These are phyloP conservation scores for Epicauta chinensis DNA, from an alignment of 1,140 invertebrate species.

Conservation along the genomic window DNA sequence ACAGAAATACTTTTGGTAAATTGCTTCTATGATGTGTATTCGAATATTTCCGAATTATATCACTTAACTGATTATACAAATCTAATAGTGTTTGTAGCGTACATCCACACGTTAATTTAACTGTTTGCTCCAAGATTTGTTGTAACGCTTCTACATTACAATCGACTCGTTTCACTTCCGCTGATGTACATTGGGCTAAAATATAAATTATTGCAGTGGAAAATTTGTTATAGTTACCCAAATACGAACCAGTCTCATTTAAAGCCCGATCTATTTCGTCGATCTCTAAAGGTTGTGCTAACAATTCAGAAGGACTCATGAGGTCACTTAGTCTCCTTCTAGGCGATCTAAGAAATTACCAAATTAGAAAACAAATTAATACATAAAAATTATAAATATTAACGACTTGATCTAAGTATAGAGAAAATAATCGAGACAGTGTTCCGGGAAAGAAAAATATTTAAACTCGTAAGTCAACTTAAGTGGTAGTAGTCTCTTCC, in stretches of 20 bases:
- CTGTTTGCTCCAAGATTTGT: constrained; percentile 49
- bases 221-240: not conserved
- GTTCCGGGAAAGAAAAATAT: too few species aligned
- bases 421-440: too few species aligned
- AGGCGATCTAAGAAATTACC: constrained; percentile 24
- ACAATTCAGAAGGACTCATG: constrained; percentile 37
- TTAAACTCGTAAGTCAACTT: too few species aligned
- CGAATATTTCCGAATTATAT: constrained; percentile 49
- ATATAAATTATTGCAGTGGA: not conserved
- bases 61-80: constrained; percentile 53
- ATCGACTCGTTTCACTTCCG: not conserved
- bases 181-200: not conserved
- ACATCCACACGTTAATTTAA: constrained; percentile 48
- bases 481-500: too few species aligned
- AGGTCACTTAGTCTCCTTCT: constrained; percentile 31
- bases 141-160: constrained; percentile 50
- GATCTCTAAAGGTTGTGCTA: constrained; percentile 37
- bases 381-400: not conserved
- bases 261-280: constrained; percentile 39
- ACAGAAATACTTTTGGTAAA: constrained; percentile 51
- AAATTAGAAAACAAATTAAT: not conserved
- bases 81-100: constrained; percentile 55
- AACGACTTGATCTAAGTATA: constrained; percentile 10
- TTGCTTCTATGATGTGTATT: constrained; percentile 49
- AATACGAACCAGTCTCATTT: constrained; percentile 33